Base-by-base conservation (phyloP, 2,113 vertebrate genomes). In the Fulica atra region DNA sequence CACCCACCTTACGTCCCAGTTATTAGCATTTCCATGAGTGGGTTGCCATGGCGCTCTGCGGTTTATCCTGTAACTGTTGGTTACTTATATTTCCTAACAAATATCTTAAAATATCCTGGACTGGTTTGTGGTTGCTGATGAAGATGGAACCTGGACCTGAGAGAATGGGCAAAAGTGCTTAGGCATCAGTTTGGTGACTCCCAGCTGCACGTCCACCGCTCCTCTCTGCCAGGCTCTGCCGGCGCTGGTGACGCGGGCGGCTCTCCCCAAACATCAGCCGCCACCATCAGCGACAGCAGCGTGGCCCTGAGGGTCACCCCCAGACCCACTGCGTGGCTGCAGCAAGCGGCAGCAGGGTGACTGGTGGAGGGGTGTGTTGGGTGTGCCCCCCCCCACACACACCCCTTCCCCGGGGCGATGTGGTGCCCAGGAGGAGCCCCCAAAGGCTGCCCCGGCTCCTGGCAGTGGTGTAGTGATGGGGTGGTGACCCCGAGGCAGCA, bases 71-170 rank as follows among this genome's bases (percentile, higher is more conserved):
- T 31, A 91, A 7, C 96, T 24, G 60, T 79, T 89, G 85, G 70
- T 90, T 93, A 63, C 96, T 90, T 86, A 50, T 50, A 81, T 94
- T 93, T 95, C 90, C 94, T 90, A 86, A 88, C 95, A 94, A 96
- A 96, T 90, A 94, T n/a, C 86, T 68, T 25, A 88, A 97, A 97
- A 96, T 93, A 92, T 80, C 74, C 25, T 78, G 3, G 2, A 6
- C 71, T 90, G 86, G 88, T 95, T 95, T 96, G 96, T 90, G 96
- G 96, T 92, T 94, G 94, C 93, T 96, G 96, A 96, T 96, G 77
- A 96, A 51, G 84, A 81, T 61, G 92, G 96, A 95, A 93, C 88
- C 68, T 63, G 21, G 0, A 29, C 70, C 78, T 80, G 66, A 73
- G 85, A 89, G 89, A 78, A 78, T 84, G 81, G 65, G 74, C 71